These are phyloP conservation scores for Euphonia xanthogaster DNA, from an alignment of 2,797 vertebrate genomes.

Conservation along the genomic window DNA sequence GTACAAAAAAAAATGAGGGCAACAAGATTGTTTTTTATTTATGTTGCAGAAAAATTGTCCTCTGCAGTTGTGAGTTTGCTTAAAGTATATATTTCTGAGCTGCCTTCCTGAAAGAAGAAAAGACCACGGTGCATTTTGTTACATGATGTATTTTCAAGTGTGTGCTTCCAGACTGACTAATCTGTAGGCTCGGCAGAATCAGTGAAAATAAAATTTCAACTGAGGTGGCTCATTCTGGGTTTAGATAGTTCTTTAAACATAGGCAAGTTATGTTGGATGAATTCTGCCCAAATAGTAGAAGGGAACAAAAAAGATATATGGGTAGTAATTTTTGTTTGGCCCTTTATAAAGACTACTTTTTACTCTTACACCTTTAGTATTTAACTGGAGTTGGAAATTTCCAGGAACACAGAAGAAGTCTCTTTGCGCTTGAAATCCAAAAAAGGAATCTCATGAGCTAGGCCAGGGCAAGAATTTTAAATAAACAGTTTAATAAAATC, in stretches of 20 bases:
- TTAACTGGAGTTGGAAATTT: background rate
- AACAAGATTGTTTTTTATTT: background rate
- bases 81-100: background rate
- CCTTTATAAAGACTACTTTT: background rate
- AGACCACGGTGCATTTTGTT: background rate
- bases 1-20: background rate
- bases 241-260: background rate
- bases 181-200: background rate
- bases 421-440: background rate
- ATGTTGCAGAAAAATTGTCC: background rate
- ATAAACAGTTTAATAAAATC: background rate
- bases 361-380: background rate
- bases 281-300: background rate
- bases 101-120: background rate
- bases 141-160: background rate
- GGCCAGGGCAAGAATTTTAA: background rate
- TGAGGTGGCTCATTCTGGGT: background rate
- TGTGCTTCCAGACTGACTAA: background rate
- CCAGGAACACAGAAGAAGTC: background rate
- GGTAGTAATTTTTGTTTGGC: background rate
- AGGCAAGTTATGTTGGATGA: background rate
- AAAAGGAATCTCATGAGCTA: background rate
- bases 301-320: background rate
- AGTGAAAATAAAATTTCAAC: background rate
- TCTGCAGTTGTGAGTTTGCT: background rate